Conservation (phyloP, 2,113 vertebrate species). For the Nannobrachium achirus region DNA sequence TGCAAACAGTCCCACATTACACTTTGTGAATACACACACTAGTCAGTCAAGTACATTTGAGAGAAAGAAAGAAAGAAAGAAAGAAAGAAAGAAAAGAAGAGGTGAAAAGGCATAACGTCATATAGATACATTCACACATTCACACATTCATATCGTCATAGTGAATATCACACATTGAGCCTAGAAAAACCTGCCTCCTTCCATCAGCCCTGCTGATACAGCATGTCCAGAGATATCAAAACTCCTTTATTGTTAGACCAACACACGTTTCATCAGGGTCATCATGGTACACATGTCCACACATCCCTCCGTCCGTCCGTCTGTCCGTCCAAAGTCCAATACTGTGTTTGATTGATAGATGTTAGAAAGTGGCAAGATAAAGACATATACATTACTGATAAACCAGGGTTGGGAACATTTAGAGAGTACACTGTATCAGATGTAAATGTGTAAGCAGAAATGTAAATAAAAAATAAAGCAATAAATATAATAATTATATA, state of each 20-base stretch:
- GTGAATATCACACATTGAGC: not conserved
- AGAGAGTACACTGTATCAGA: not conserved
- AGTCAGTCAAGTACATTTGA: too few species aligned
- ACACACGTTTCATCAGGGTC: too few species aligned
- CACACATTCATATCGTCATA: not conserved
- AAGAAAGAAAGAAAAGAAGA: too few species aligned
- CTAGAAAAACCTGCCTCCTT: not conserved
- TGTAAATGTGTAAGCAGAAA: not conserved
- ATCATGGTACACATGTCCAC: too few species aligned
- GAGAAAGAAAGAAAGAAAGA: too few species aligned
- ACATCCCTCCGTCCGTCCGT: not conserved
- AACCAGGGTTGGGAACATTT: slow-evolving; percentile 1
- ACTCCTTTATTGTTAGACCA: too few species aligned
- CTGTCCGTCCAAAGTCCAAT: slow-evolving; percentile 53
- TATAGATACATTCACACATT: too few species aligned
- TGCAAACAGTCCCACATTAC: too few species aligned
- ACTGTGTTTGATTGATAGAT: slow-evolving; percentile 42
- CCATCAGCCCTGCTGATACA: not conserved
- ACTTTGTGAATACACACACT: too few species aligned
- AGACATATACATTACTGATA: slow-evolving; percentile 36
- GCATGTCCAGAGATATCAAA: not conserved
- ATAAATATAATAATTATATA: too few species aligned
- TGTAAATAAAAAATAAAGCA: not conserved
- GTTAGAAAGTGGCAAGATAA: slow-evolving; percentile 42
- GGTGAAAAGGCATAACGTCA: too few species aligned